Evolutionary conservation across 2,113 vertebrate species (phyloP).

Genomic region (Solea senegalensis): DNA sequence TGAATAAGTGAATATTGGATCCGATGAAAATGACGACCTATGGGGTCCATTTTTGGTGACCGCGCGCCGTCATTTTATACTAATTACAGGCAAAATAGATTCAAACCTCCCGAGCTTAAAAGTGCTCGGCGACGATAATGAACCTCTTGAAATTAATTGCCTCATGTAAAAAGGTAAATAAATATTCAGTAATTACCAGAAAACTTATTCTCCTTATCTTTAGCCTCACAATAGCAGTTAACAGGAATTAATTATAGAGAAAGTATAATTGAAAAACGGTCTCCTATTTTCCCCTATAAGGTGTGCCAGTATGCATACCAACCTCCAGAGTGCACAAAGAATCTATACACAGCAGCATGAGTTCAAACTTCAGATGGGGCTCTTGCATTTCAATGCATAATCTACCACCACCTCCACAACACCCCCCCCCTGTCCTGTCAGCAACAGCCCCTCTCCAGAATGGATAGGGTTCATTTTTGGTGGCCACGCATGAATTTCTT

Average conservation of each 20-base stretch:
- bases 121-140: background rate
- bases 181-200: background rate
- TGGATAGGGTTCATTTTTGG: constrained; percentile 68
- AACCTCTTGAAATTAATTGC: background rate
- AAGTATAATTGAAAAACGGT: background rate
- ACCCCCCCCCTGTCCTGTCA: constrained; percentile 44
- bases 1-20: background rate
- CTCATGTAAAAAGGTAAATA: background rate
- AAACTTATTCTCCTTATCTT: background rate
- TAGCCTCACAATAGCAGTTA: background rate
- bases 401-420: background rate
- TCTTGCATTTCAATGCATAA: background rate
- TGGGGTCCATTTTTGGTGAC: too few relatives aligned
- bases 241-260: background rate
- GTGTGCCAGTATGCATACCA: background rate
- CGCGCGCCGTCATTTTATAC: background rate
- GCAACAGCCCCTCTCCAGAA: constrained; percentile 53
- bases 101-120: background rate
- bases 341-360: background rate
- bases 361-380: background rate
- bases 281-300: background rate
- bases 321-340: background rate
- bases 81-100: background rate
- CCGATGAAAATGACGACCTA: background rate
- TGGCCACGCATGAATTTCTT: constrained; percentile 68